Percentiles rank a stretch among this genome's conserved stretches.
These are phyloP conservation scores for Hassar affinis DNA, from an alignment of 2,113 vertebrate species.

Conservation along the genomic window DNA sequence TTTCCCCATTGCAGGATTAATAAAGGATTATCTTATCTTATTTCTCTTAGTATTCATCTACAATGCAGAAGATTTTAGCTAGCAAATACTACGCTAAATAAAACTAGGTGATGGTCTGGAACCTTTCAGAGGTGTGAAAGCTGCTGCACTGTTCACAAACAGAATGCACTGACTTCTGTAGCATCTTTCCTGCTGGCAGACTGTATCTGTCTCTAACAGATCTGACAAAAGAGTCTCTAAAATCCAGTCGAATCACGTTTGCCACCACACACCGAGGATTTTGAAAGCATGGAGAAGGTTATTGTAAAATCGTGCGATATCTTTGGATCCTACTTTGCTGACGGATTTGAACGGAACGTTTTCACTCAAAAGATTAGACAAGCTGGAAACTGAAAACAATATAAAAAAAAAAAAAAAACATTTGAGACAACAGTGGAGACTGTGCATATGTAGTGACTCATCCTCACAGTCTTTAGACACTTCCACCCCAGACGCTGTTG, in stretches of 20 bases:
- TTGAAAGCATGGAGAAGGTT: background rate
- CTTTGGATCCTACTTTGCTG: background rate
- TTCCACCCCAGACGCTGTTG: conserved; percentile 2
- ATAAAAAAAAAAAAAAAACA: background rate
- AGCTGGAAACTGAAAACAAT: background rate
- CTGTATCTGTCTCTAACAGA: background rate
- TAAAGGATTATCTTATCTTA: no score
- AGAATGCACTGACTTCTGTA: background rate
- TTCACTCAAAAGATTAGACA: conserved; percentile 5
- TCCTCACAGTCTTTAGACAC: conserved; percentile 4
- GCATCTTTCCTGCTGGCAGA: background rate
- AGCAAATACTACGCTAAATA: background rate
- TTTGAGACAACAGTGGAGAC: background rate
- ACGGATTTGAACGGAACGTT: background rate
- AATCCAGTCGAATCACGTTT: background rate
- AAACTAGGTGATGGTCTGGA: background rate
- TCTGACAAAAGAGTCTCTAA: background rate
- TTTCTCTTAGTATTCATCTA: no score
- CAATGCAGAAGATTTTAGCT: no score
- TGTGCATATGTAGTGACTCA: conserved; percentile 39
- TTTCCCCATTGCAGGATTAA: no score
- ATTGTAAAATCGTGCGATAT: background rate
- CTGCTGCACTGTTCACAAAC: background rate
- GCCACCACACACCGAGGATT: background rate
- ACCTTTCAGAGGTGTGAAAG: no score